These are phyloP conservation scores for Eidolon dupreanum DNA, from an alignment of 2,797 vertebrate species.

Conservation along the genomic window DNA sequence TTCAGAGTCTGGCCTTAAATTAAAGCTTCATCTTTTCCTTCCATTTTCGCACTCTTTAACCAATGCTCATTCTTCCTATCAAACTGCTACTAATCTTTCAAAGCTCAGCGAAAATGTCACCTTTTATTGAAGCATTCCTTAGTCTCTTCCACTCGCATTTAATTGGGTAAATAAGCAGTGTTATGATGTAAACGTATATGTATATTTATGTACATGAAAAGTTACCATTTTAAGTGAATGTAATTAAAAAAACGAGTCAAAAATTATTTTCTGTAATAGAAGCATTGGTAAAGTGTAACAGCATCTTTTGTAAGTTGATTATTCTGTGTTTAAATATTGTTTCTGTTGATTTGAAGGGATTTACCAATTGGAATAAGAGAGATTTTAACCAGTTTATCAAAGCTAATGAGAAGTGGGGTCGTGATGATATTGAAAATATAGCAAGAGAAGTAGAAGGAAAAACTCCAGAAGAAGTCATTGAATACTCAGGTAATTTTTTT, in stretches of 20 bases:
- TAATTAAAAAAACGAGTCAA: neutral
- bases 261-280: neutral
- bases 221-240: neutral
- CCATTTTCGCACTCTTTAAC: neutral
- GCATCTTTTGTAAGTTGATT: neutral
- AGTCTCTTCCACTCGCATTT: neutral
- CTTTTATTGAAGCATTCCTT: neutral
- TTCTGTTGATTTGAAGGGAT: conserved; percentile 89
- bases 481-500: conserved; percentile 93
- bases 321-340: conserved; percentile 26
- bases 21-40: neutral
- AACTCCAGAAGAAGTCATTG: conserved; percentile 98
- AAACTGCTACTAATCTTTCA: neutral
- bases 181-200: neutral
- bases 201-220: neutral
- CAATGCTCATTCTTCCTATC: neutral
- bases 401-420: conserved; percentile 99
- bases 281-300: neutral
- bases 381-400: conserved; percentile 99
- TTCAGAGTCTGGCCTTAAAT: neutral
- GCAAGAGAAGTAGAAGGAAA: conserved; percentile 99
- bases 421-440: conserved; percentile 99
- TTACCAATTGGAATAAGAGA: conserved; percentile 99
- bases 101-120: neutral
- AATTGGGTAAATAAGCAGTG: neutral